Base-by-base conservation (phyloP, 2,888 invertebrate species). In the Digitonthophagus gazella region DNA sequence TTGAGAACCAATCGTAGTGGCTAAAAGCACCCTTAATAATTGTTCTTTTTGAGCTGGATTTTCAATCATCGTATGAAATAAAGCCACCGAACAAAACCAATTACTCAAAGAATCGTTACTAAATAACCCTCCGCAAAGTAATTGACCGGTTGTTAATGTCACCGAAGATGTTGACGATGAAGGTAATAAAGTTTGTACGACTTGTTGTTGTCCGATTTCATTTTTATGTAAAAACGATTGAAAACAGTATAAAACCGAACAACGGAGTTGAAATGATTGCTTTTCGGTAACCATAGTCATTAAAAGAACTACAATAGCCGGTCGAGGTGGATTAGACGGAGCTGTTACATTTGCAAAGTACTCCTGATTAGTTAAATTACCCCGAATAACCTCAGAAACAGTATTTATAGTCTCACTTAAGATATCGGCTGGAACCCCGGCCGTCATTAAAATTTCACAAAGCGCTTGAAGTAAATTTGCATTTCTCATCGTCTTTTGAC, bases 221-320 rank as follows among this genome's bases (percentile, higher is more conserved):
- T 99, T 99, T 83, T 93, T 95, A 81, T 93, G 95, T 5, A 99
- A 85, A 81, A 93, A 99, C 80, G 96, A 97, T 85, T 98, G 92
- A 83, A 99, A 98, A 81, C 97, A 97, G 83, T 99, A 99, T 0
- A 99, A 88, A 1, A 98, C 97, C 0, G 98, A 94, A 81, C 96
- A 96, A 71, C 99, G 91, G 77, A 89, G 79, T 2, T 86, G 84
- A 80, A 98, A 93, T 0, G 97, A 93, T 81, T 99, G 99, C 78
- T 97, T 97, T 81, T 99, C 98, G 81, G 98, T 97, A 3, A 97
- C 96, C 97, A 99, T 98, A 0, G 98, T 97, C 94, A 98, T 96
- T 5, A 99, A 84, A 4, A 99, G 85, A 58, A 98, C 95, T 0
- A 98, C 94, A 66, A 98, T 91, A 0, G 96, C 96, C 0, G 98